Percentiles rank a stretch among this genome's conserved stretches.
Conservation (phyloP, 2,797 vertebrate species). For the Ataeniobius toweri region DNA sequence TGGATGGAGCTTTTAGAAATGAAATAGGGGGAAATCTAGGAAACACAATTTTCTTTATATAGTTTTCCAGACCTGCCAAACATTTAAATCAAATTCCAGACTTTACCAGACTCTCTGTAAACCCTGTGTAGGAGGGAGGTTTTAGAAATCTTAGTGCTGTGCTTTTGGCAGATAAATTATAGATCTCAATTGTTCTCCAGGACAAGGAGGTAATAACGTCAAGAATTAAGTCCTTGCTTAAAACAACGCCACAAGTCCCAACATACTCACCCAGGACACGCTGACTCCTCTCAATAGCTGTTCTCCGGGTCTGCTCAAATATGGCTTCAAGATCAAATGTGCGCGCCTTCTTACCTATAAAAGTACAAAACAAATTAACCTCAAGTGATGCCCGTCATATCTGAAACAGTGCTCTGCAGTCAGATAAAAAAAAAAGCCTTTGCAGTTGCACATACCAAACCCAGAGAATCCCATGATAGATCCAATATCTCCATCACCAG, state of each 20-base stretch:
- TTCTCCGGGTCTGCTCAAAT: slow-evolving; percentile 96
- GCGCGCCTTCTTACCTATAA: slow-evolving; percentile 92
- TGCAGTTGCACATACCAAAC: slow-evolving; percentile 74
- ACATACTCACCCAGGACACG: slow-evolving; percentile 82
- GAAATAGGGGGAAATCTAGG: too few species aligned
- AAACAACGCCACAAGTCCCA: background rate
- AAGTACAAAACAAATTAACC: background rate
- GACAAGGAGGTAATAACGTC: background rate
- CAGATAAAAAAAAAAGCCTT: background rate
- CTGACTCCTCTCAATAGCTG: slow-evolving; percentile 93
- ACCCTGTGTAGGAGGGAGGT: background rate
- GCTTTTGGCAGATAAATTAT: background rate
- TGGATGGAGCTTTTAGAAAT: too few species aligned
- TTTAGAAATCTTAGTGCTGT: background rate
- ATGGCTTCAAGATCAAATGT: slow-evolving; percentile 96
- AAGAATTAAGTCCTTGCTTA: background rate
- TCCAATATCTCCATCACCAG: slow-evolving; percentile 72
- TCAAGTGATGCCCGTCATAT: background rate
- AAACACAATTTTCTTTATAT: too few species aligned
- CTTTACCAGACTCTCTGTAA: background rate
- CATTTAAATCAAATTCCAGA: background rate
- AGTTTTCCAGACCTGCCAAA: background rate
- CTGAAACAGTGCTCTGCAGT: background rate
- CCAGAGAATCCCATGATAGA: slow-evolving; percentile 84
- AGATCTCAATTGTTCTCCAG: background rate